Conservation (phyloP, 1,140 invertebrate species). For the Drosophila sproati region DNA sequence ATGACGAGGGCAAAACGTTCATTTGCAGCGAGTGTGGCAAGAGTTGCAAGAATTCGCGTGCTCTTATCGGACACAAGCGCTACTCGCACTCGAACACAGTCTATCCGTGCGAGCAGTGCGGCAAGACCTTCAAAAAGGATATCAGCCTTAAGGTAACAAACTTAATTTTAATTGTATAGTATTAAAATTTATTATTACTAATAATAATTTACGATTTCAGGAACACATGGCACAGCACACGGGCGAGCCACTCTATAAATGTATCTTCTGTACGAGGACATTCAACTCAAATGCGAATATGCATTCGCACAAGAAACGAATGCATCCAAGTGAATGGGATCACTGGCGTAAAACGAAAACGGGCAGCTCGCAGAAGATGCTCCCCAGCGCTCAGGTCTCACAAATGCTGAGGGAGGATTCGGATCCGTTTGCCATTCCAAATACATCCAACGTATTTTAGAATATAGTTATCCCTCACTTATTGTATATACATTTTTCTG, state of each 20-base stretch:
- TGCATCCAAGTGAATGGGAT: constrained; percentile 82
- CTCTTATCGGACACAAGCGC: constrained; percentile 73
- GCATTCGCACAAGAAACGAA: constrained; percentile 82
- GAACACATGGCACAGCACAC: constrained; percentile 83
- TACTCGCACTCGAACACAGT: constrained; percentile 78
- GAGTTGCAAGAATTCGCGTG: constrained; percentile 73
- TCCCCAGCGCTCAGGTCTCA: constrained; percentile 70
- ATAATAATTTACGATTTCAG: constrained; percentile 38
- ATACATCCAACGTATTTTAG: constrained; percentile 42
- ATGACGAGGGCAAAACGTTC: constrained; percentile 70
- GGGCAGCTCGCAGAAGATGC: constrained; percentile 71
- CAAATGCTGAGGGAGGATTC: constrained; percentile 72
- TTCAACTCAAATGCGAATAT: constrained; percentile 83
- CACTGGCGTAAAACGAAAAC: constrained; percentile 77
- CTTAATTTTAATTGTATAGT: background rate
- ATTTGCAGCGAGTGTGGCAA: constrained; percentile 77
- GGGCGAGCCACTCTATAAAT: constrained; percentile 79
- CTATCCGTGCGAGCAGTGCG: constrained; percentile 79
- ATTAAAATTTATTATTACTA: background rate
- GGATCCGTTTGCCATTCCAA: constrained; percentile 62
- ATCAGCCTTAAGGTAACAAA: constrained; percentile 70
- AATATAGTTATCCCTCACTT: background rate
- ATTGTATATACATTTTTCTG: constrained; percentile 23
- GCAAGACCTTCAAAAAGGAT: constrained; percentile 82
- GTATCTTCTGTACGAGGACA: constrained; percentile 78